phyloP scores from a whole-genome alignment of 2,797 vertebrate genomes.

The Paramormyrops hopkinsi region DNA sequence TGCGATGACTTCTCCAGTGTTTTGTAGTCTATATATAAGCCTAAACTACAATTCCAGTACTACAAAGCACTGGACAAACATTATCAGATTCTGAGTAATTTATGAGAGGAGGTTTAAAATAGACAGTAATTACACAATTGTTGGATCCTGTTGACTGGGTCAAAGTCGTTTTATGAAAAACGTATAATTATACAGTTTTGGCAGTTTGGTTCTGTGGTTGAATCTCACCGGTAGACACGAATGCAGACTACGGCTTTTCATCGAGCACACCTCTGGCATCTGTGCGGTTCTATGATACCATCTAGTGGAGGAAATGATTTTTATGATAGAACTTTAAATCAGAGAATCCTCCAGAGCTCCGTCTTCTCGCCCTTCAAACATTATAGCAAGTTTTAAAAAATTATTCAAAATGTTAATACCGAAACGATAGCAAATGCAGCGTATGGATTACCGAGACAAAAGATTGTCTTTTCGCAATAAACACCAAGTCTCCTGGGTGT shows the following conservation, averaged over 20 bases:
- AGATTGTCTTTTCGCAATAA: not conserved
- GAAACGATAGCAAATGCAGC: not conserved
- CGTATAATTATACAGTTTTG: not conserved
- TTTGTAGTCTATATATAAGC: not conserved
- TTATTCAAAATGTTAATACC: not conserved
- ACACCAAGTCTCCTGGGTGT: not conserved
- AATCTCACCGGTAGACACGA: not conserved
- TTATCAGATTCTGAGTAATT: not conserved
- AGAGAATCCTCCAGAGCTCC: not conserved
- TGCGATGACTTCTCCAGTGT: not conserved
- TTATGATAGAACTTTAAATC: not conserved
- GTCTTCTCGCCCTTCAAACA: not conserved
- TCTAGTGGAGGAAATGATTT: not conserved
- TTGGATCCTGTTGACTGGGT: not conserved
- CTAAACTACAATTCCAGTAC: not conserved
- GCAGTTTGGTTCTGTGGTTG: not conserved
- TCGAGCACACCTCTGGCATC: not conserved
- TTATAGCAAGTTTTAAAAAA: not conserved
- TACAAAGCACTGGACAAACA: not conserved
- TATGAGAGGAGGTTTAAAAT: not conserved
- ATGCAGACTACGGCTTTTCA: not conserved
- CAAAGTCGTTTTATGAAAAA: not conserved
- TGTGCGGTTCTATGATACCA: not conserved
- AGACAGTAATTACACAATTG: not conserved
- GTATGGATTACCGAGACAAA: not conserved